These are phyloP conservation scores for Peribatodes rhomboidaria DNA, from an alignment of 2,888 invertebrate species.

Conservation along the genomic window DNA sequence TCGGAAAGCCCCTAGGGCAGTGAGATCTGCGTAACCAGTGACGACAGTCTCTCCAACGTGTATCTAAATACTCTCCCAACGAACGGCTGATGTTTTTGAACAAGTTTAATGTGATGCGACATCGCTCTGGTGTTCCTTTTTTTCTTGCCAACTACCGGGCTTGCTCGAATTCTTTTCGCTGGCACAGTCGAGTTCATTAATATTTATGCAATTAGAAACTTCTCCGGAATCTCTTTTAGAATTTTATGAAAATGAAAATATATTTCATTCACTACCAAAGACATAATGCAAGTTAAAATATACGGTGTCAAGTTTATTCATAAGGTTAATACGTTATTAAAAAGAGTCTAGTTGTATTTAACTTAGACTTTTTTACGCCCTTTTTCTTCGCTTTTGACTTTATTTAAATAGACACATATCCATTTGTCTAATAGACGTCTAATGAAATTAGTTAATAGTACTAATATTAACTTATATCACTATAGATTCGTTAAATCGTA, in stretches of 20 bases:
- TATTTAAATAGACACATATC: too few species aligned
- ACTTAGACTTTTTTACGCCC: too few species aligned
- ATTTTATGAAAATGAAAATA: conserved; percentile 23
- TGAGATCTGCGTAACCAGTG: conserved; percentile 43
- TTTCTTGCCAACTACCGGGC: conserved; percentile 21
- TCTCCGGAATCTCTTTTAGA: conserved; percentile 20
- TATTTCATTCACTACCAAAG: conserved; percentile 5
- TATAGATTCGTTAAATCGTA: too few species aligned
- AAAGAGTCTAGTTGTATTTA: too few species aligned
- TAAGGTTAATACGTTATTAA: neutral
- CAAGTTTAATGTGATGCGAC: conserved; percentile 21
- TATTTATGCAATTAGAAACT: conserved; percentile 40
- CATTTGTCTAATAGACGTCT: too few species aligned
- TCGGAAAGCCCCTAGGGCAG: conserved; percentile 39
- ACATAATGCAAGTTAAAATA: neutral
- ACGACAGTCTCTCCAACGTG: conserved; percentile 38
- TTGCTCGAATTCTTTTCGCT: conserved; percentile 29
- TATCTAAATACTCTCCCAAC: conserved; percentile 22
- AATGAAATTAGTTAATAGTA: too few species aligned
- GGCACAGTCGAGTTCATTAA: conserved; percentile 35
- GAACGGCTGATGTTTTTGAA: conserved; percentile 23
- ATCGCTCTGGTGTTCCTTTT: conserved; percentile 19
- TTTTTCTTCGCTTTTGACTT: too few species aligned
- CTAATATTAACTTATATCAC: too few species aligned
- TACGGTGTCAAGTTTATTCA: neutral